Percentiles rank a stretch among this genome's conserved stretches.
phyloP scores from a whole-genome alignment of 2,888 invertebrate species.

The Ceramica pisi region DNA sequence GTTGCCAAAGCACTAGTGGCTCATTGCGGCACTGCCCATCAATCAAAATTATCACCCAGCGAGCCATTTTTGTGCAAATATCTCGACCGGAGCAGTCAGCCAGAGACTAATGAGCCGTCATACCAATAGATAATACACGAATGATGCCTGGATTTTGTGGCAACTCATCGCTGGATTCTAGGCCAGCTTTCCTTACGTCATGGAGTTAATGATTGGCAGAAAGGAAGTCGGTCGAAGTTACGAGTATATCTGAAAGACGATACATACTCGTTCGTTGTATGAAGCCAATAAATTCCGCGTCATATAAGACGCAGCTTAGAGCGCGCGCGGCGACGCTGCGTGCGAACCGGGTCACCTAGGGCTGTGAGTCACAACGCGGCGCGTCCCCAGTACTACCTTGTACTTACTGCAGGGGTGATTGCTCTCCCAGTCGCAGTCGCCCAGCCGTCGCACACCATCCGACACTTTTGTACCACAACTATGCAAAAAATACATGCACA shows the following conservation, averaged over 20 bases:
- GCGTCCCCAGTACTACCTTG: conserved; percentile 64
- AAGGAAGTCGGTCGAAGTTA: conserved; percentile 4
- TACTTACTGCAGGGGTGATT: conserved; percentile 66
- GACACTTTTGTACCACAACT: conserved; percentile 60
- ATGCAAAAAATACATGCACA: conserved; percentile 63
- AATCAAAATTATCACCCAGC: conserved; percentile 63
- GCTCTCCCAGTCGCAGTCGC: conserved; percentile 56
- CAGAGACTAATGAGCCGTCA: conserved; percentile 64
- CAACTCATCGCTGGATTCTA: conserved; percentile 46
- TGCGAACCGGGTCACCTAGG: conserved; percentile 85
- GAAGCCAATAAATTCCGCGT: conserved; percentile 66
- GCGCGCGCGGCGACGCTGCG: conserved; percentile 66
- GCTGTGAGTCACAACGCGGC: conserved; percentile 72
- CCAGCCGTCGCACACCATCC: conserved; percentile 49
- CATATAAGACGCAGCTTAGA: conserved; percentile 73
- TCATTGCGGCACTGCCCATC: conserved; percentile 52
- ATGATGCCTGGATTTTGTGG: conserved; percentile 53
- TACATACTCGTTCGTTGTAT: conserved; percentile 26
- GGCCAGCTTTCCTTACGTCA: conserved; percentile 35
- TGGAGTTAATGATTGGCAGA: conserved; percentile 18
- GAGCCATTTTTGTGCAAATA: conserved; percentile 60
- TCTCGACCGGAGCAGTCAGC: conserved; percentile 55
- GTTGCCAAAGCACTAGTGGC: conserved; percentile 54
- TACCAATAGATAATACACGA: conserved; percentile 61
- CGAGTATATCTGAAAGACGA: conserved; percentile 25